Conservation (phyloP, 2,797 vertebrate species). For the Alouatta caraya region DNA sequence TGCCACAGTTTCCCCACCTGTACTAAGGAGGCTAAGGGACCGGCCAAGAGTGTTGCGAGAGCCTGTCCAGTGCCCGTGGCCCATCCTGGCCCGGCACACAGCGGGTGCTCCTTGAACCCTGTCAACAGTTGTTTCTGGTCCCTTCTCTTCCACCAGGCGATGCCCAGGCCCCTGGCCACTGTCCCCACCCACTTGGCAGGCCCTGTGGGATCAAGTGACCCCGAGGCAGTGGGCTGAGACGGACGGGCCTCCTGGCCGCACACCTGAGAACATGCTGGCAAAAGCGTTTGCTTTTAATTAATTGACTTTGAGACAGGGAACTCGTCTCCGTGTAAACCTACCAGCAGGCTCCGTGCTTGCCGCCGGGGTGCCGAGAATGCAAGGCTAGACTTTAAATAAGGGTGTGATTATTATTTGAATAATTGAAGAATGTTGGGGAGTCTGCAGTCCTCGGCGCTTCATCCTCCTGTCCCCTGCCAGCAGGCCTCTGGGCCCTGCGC, state of each 20-base stretch:
- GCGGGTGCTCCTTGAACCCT: background rate
- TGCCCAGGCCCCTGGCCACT: accelerated
- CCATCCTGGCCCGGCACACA: accelerated
- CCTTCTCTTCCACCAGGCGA: background rate
- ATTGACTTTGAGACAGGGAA: slow-evolving; percentile 77
- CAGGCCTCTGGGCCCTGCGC: background rate
- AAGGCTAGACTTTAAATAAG: slow-evolving; percentile 89
- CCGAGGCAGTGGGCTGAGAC: slow-evolving; percentile 68
- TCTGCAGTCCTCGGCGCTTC: slow-evolving; percentile 61
- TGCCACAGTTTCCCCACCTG: background rate
- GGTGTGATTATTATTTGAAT: slow-evolving; percentile 85
- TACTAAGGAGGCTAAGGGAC: no score
- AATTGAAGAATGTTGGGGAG: slow-evolving; percentile 84
- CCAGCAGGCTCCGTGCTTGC: slow-evolving; percentile 74
- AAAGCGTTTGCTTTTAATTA: slow-evolving; percentile 86
- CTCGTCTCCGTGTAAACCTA: slow-evolving; percentile 75
- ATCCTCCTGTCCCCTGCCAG: slow-evolving; percentile 45
- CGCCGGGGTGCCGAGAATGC: slow-evolving; percentile 77
- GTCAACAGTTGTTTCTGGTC: no score
- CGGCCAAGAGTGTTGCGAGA: background rate
- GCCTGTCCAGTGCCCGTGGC: accelerated
- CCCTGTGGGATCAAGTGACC: slow-evolving; percentile 38
- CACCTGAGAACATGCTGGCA: slow-evolving; percentile 85
- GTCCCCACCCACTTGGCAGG: background rate
- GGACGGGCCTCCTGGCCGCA: slow-evolving; percentile 53